These are phyloP conservation scores for Chelon auratus DNA, from an alignment of 2,797 vertebrate genomes.

Conservation along the genomic window DNA sequence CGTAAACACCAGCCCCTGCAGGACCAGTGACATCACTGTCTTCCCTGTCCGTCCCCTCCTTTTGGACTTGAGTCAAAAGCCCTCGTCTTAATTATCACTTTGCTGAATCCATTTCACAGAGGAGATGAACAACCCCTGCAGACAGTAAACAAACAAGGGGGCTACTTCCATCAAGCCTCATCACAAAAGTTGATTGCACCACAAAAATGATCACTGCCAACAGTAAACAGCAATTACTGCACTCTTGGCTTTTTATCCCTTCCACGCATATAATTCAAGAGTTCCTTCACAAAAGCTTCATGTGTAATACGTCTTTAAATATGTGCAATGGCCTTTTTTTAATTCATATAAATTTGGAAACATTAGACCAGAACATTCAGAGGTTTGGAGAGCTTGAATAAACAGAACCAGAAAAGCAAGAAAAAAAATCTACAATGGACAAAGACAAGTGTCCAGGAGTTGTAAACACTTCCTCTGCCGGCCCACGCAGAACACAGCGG, in stretches of 20 bases:
- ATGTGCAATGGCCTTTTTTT: background rate
- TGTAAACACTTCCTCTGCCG: slow-evolving; percentile 45
- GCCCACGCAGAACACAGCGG: slow-evolving; percentile 34
- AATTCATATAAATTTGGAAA: slow-evolving; percentile 6
- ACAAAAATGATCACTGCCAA: slow-evolving; percentile 46
- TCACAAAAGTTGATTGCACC: slow-evolving; percentile 58
- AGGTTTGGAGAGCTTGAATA: slow-evolving; percentile 6
- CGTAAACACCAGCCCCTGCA: slow-evolving; percentile 58
- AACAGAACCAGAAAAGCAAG: slow-evolving; percentile 31
- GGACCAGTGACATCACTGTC: slow-evolving; percentile 51
- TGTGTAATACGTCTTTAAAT: slow-evolving; percentile 24
- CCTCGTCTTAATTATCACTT: slow-evolving; percentile 61
- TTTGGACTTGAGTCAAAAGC: slow-evolving; percentile 41
- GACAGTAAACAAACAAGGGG: slow-evolving; percentile 69
- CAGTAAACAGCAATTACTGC: slow-evolving; percentile 72
- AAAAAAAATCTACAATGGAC: slow-evolving; percentile 23
- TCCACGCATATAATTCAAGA: slow-evolving; percentile 43
- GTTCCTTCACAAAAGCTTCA: slow-evolving; percentile 13
- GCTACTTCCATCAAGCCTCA: slow-evolving; percentile 52
- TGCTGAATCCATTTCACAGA: slow-evolving; percentile 54
- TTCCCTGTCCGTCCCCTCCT: slow-evolving; percentile 32
- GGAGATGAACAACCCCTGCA: slow-evolving; percentile 60
- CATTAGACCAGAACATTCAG: background rate
- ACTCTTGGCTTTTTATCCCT: slow-evolving; percentile 23
- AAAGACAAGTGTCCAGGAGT: slow-evolving; percentile 46